A percentile compares a stretch with the other conserved stretches of the same genome.
Evolutionary conservation across 2,113 vertebrate genomes (phyloP).

Genomic region (Catharus bicknelli): DNA sequence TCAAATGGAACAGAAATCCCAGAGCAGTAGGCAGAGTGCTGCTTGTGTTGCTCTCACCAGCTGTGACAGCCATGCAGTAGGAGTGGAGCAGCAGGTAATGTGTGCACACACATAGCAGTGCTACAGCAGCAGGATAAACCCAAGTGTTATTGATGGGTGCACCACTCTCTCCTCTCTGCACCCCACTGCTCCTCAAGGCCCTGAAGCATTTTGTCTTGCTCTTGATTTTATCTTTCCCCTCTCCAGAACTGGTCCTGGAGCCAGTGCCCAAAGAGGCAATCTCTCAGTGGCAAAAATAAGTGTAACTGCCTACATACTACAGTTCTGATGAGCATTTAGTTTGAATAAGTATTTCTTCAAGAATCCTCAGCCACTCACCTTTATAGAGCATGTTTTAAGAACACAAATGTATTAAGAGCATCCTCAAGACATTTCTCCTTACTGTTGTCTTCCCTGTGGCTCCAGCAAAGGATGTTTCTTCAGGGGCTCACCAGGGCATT

Average conservation of each 20-base stretch:
- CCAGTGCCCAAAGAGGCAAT: background rate
- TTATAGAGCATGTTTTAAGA: background rate
- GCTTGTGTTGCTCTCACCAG: conserved; percentile 17
- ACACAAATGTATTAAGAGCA: background rate
- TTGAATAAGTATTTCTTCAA: background rate
- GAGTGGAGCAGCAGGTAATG: background rate
- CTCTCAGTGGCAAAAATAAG: background rate
- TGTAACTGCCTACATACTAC: background rate
- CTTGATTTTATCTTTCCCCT: background rate
- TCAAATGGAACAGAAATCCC: background rate
- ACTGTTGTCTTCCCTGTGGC: background rate
- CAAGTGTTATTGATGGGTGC: accelerated
- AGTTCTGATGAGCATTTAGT: background rate
- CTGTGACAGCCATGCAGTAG: conserved; percentile 23
- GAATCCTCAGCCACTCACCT: background rate
- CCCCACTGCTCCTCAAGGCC: background rate
- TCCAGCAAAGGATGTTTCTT: background rate
- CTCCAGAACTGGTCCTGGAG: background rate
- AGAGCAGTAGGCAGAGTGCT: background rate
- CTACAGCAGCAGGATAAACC: background rate
- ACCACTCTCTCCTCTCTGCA: background rate
- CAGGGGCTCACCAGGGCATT: background rate
- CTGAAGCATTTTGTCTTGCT: background rate
- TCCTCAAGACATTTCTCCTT: background rate
- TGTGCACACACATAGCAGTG: accelerated